phyloP scores from a whole-genome alignment of 2,888 invertebrate genomes.

The Synergus gifuensis region DNA sequence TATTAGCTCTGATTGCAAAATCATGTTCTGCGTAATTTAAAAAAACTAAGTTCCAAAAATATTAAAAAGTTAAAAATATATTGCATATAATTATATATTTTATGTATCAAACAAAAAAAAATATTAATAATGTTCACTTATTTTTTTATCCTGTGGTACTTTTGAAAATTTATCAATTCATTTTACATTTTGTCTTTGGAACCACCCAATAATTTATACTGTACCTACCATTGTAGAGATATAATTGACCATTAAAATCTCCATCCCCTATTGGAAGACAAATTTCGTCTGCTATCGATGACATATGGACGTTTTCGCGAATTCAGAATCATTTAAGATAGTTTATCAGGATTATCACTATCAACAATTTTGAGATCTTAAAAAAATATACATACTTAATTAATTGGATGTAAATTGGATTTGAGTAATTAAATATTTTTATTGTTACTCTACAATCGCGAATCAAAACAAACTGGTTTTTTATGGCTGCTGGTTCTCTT shows the following conservation, averaged over 20 bases:
- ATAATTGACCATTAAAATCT: constrained; percentile 40
- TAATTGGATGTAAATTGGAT: neutral
- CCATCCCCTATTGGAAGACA: constrained; percentile 66
- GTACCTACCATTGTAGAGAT: no score
- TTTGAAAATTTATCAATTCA: neutral
- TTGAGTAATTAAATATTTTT: neutral
- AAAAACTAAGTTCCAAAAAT: neutral
- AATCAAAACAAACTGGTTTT: no score
- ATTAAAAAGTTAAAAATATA: no score
- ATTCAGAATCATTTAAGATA: constrained; percentile 57
- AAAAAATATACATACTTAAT: neutral
- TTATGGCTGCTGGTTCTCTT: no score
- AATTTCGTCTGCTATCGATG: constrained; percentile 68
- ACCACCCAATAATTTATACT: no score
- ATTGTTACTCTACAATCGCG: neutral
- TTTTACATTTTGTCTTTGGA: no score
- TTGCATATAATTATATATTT: no score
- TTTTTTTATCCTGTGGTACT: constrained; percentile 2
- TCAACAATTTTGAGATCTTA: neutral
- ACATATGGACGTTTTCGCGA: constrained; percentile 67
- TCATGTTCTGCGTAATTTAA: neutral
- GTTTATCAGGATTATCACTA: constrained; percentile 45
- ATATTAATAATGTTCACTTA: neutral
- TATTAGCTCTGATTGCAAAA: constrained; percentile 24
- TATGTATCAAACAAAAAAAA: no score